phyloP scores from a whole-genome alignment of 1,140 invertebrate species.

The Atopsyche davidsoni region DNA sequence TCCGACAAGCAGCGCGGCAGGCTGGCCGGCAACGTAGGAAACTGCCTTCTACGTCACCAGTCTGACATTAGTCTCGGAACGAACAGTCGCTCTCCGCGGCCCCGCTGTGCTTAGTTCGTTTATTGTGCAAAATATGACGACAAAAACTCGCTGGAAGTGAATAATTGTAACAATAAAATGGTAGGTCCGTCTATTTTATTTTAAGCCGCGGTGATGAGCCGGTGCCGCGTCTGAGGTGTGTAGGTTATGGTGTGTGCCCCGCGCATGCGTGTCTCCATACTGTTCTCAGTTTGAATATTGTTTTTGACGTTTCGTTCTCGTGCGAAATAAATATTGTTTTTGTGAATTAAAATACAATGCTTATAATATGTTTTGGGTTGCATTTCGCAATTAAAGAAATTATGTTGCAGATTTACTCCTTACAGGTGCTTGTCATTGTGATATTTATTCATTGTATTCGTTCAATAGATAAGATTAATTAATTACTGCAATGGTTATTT shows the following conservation, averaged over 20 bases:
- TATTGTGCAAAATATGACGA: not conserved
- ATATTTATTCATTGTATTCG: not conserved
- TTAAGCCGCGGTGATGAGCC: not conserved
- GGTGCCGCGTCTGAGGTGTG: not conserved
- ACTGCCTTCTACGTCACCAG: not conserved
- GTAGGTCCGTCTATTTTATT: not conserved
- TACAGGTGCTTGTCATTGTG: not conserved
- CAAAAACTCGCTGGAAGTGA: not conserved
- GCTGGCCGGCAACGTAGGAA: not conserved
- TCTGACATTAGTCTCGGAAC: constrained; percentile 2
- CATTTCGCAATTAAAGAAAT: not conserved
- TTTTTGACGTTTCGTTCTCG: not conserved
- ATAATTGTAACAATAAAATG: not conserved
- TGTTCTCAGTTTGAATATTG: not conserved
- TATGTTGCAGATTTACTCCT: not conserved
- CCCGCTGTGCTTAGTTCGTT: not conserved
- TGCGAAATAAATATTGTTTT: not conserved
- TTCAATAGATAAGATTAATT: too few species aligned
- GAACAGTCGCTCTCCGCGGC: not conserved
- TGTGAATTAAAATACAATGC: not conserved
- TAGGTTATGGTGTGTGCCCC: not conserved
- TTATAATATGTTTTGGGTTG: not conserved
- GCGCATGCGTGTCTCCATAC: not conserved
- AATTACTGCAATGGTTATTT: too few species aligned
- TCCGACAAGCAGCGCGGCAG: too few species aligned